phyloP scores from a whole-genome alignment of 2,113 vertebrate genomes.

The Cryptomyrus ogoouensis region DNA sequence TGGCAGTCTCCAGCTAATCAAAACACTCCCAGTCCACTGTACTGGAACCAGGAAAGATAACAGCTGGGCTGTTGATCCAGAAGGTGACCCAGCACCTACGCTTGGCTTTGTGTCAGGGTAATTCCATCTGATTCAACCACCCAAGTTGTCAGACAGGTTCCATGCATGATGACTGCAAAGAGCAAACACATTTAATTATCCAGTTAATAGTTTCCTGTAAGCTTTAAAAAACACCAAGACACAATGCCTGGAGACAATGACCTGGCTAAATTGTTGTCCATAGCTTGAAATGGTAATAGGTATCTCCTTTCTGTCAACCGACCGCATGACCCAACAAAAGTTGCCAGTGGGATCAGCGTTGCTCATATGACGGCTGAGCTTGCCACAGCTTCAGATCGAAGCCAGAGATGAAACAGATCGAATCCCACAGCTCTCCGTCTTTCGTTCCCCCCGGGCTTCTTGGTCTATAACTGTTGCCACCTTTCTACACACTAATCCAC shows the following conservation, averaged over 20 bases:
- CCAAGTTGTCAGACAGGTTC: not conserved
- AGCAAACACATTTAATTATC: constrained; percentile 7
- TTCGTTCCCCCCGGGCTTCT: not conserved
- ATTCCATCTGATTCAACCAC: not conserved
- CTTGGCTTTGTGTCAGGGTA: not conserved
- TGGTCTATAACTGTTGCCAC: not conserved
- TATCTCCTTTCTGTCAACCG: not conserved
- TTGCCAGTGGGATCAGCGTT: constrained; percentile 26
- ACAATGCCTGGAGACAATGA: not conserved
- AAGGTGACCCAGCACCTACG: not conserved
- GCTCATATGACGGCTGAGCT: constrained; percentile 43
- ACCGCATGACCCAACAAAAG: not conserved
- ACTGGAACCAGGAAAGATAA: not conserved
- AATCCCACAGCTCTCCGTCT: not conserved
- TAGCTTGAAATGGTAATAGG: not conserved
- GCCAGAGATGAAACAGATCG: constrained; percentile 29
- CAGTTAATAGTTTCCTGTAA: not conserved
- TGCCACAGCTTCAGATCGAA: constrained; percentile 13
- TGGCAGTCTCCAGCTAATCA: not conserved
- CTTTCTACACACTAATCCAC: not conserved
- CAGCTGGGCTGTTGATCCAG: not conserved
- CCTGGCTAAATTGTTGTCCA: not conserved
- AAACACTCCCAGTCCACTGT: not conserved
- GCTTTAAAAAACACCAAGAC: not conserved
- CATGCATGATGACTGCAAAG: not conserved